These are phyloP conservation scores for Philhelius pedissequus DNA, from an alignment of 2,888 invertebrate genomes.

Conservation along the genomic window DNA sequence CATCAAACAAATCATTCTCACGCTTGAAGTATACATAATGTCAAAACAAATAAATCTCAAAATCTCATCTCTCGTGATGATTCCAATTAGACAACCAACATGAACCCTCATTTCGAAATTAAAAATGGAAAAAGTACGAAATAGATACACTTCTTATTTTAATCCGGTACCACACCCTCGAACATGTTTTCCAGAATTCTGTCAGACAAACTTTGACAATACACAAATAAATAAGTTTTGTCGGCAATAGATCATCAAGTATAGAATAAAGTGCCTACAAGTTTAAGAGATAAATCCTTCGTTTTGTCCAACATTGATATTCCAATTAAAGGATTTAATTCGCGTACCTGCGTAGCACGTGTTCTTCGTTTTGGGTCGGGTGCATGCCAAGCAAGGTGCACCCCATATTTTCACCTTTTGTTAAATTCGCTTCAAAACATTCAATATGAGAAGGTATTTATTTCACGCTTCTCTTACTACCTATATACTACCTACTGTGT, in stretches of 20 bases:
- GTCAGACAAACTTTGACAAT: conserved; percentile 29
- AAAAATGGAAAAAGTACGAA: conserved; percentile 29
- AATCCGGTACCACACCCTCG: conserved; percentile 41
- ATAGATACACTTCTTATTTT: conserved; percentile 35
- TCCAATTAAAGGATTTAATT: conserved; percentile 68
- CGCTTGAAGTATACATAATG: conserved; percentile 49
- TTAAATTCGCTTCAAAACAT: conserved; percentile 17
- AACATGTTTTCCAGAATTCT: background rate
- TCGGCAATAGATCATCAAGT: background rate
- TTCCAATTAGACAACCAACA: conserved; percentile 47
- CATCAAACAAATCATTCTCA: conserved; percentile 59
- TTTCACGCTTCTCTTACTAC: conserved; percentile 54
- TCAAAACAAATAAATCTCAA: conserved; percentile 63
- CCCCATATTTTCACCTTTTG: conserved; percentile 60
- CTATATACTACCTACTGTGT: too few species aligned
- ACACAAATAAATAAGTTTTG: too few species aligned
- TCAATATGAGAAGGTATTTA: conserved; percentile 43
- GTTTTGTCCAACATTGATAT: conserved; percentile 39
- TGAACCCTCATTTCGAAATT: conserved; percentile 29
- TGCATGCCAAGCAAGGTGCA: conserved; percentile 51
- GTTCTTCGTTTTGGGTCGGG: conserved; percentile 42
- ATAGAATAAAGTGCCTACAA: background rate
- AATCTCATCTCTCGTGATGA: conserved; percentile 12
- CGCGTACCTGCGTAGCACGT: conserved; percentile 62
- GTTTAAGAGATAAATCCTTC: conserved; percentile 10